These are phyloP conservation scores for Styela clava DNA, from an alignment of 23 tunicate species.

Conservation along the genomic window DNA sequence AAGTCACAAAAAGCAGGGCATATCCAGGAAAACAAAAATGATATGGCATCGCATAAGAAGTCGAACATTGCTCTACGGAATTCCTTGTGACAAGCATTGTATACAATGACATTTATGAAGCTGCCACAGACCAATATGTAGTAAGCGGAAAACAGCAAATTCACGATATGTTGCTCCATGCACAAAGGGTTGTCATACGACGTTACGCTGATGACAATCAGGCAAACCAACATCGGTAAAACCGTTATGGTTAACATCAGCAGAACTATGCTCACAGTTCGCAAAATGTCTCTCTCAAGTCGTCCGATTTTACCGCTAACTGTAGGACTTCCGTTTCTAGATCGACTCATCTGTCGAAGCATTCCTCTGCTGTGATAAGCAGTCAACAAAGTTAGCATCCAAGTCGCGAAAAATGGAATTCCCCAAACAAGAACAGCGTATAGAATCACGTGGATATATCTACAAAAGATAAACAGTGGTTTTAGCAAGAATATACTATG, in stretches of 20 bases:
- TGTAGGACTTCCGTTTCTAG: slow-evolving; percentile 40
- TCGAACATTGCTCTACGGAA: slow-evolving; percentile 50
- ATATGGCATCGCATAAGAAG: slow-evolving; percentile 20
- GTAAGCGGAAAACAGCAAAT: slow-evolving; percentile 36
- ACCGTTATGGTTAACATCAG: slow-evolving; percentile 59
- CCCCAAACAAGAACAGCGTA: slow-evolving; percentile 77
- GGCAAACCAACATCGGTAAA: slow-evolving; percentile 55
- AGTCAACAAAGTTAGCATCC: slow-evolving; percentile 67
- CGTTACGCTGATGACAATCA: slow-evolving; percentile 19
- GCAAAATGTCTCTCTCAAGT: slow-evolving; percentile 66
- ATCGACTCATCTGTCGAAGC: slow-evolving; percentile 58
- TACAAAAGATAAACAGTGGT: no score
- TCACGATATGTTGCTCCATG: slow-evolving; percentile 1
- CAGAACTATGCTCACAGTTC: slow-evolving; percentile 66
- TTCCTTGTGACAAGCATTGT: slow-evolving; percentile 82
- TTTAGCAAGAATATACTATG: no score
- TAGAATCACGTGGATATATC: slow-evolving; percentile 54
- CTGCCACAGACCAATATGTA: slow-evolving; percentile 54
- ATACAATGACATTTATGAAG: slow-evolving; percentile 71
- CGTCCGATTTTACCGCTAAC: slow-evolving; percentile 37
- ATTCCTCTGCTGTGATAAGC: slow-evolving; percentile 63
- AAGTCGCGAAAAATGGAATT: slow-evolving; percentile 73
- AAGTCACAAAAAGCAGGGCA: slow-evolving; percentile 20
- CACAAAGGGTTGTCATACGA: slow-evolving; percentile 25
- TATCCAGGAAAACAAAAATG: background rate